Percentiles rank a stretch among this genome's conserved stretches.
Conservation (phyloP, 2,888 invertebrate species). For the Cheilosia pagana region DNA sequence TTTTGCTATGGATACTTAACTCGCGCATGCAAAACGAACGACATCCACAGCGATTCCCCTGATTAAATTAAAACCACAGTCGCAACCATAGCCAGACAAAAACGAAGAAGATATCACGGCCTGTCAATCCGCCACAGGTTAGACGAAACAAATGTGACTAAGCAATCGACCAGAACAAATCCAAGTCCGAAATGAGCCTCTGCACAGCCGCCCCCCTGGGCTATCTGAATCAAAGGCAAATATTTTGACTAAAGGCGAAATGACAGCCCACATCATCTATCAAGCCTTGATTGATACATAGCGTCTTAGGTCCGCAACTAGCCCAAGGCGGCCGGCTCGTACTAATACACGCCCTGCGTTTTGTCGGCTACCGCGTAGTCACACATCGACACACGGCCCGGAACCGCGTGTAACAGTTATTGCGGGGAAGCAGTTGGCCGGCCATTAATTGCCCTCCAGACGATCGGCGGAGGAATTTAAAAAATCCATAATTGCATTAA, state of each 20-base stretch:
- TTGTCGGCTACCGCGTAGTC: background rate
- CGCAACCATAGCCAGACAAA: background rate
- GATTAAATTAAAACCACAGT: slow-evolving; percentile 60
- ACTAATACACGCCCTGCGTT: slow-evolving; percentile 36
- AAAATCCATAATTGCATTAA: slow-evolving; percentile 72
- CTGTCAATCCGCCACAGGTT: slow-evolving; percentile 49
- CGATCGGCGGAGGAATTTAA: slow-evolving; percentile 61
- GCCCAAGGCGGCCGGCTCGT: slow-evolving; percentile 26
- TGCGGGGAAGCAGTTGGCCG: slow-evolving; percentile 26
- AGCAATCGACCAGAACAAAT: slow-evolving; percentile 71
- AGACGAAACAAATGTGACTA: slow-evolving; percentile 68
- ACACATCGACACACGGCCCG: background rate
- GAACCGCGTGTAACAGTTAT: slow-evolving; percentile 56
- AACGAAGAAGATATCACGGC: slow-evolving; percentile 4
- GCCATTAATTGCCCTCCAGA: slow-evolving; percentile 52
- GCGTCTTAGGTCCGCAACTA: slow-evolving; percentile 21
- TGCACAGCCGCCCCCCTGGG: background rate
- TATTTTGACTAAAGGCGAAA: slow-evolving; percentile 70
- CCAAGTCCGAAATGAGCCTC: slow-evolving; percentile 34
- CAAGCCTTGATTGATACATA: slow-evolving; percentile 68
- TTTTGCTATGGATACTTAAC: too few species aligned
- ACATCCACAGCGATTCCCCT: slow-evolving; percentile 54
- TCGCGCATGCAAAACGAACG: slow-evolving; percentile 67
- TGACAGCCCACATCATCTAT: slow-evolving; percentile 55
- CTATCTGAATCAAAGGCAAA: slow-evolving; percentile 31